A percentile compares a stretch with the other conserved stretches of the same genome.
Conservation (phyloP, 2,888 invertebrate species). For the Acheta domesticus region DNA sequence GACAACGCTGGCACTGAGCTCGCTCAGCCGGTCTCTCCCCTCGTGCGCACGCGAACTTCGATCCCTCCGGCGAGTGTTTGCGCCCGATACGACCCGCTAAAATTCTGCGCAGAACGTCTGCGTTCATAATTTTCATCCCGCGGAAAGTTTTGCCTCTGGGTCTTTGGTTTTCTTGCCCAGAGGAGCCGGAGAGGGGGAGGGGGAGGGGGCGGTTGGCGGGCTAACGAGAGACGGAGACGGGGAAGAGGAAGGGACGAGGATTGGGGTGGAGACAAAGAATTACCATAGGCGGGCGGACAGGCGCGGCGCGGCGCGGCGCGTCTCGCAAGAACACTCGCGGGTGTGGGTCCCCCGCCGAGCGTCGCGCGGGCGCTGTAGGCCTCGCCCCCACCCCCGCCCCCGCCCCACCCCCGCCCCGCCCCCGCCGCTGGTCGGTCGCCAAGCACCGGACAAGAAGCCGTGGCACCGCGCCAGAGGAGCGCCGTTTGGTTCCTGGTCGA, state of each 20-base stretch:
- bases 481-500: constrained; percentile 18
- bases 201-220: neutral
- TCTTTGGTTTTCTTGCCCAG: neutral
- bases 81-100: neutral
- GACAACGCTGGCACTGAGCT: no score
- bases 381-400: neutral
- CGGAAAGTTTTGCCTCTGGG: constrained; percentile 18
- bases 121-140: constrained; percentile 2
- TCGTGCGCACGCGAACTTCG: no score
- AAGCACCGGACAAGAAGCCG: constrained; percentile 1
- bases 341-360: neutral
- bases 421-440: neutral
- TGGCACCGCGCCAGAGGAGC: neutral
- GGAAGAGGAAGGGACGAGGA: neutral
- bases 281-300: neutral
- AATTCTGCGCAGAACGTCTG: neutral
- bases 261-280: neutral
- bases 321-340: neutral
- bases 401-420: neutral
- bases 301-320: neutral
- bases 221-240: neutral
- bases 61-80: neutral
- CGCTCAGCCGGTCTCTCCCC: no score
- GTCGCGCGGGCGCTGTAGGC: neutral
- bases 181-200: neutral